Evolutionary conservation across 1,140 invertebrate species (phyloP).

Genomic region (Wiebesia pumilae): DNA sequence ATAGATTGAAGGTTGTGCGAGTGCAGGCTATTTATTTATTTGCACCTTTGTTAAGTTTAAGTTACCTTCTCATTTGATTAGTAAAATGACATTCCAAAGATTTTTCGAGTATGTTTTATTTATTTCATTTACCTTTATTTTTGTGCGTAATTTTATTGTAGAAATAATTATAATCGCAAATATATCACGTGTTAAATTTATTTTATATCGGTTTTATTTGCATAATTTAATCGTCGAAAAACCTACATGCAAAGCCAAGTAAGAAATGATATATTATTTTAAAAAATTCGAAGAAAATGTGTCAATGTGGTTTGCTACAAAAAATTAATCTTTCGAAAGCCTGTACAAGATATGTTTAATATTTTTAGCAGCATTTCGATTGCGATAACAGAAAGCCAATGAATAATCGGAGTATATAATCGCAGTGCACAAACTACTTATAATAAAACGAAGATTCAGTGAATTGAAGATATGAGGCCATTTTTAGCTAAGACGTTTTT

Average conservation of each 20-base stretch:
- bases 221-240: neutral
- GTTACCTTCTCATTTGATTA: conserved; percentile 52
- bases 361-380: neutral
- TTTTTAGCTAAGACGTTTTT: conserved; percentile 34
- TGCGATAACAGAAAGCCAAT: neutral
- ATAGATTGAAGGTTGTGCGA: conserved; percentile 31
- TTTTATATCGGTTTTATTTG: neutral
- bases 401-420: conserved; percentile 28
- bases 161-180: neutral
- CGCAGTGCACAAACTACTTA: conserved; percentile 26
- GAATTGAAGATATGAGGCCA: neutral
- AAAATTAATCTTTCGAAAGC: conserved; percentile 16
- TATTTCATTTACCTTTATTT: conserved; percentile 44
- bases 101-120: conserved; percentile 12
- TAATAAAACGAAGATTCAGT: conserved; percentile 24
- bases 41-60: conserved; percentile 50
- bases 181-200: neutral
- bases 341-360: conserved; percentile 4
- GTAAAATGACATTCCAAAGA: conserved; percentile 56
- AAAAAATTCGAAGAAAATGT: neutral
- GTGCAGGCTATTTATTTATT: conserved; percentile 47
- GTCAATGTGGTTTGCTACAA: neutral
- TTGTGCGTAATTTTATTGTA: neutral
- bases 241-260: neutral
- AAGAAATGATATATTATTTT: neutral